phyloP scores from a whole-genome alignment of 2,113 vertebrate genomes.

The Rhizomys pruinosus region DNA sequence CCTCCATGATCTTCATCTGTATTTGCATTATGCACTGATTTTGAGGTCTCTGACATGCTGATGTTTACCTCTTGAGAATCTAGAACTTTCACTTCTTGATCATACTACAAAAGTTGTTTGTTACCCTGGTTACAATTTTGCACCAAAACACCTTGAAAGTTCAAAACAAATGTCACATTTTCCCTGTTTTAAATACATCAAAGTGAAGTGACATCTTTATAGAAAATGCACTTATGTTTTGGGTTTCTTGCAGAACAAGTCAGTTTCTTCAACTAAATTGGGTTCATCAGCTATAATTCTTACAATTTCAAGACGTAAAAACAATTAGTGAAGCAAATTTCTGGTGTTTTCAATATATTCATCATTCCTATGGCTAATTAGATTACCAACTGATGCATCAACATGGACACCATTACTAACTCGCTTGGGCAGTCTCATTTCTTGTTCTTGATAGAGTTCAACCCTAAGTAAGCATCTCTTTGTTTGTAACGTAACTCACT shows the following conservation, averaged over 20 bases:
- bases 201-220: conserved; percentile 56
- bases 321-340: conserved; percentile 59
- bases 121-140: conserved; percentile 53
- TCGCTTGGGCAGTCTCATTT: background rate
- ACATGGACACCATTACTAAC: conserved; percentile 21
- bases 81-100: conserved; percentile 31
- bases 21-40: background rate
- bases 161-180: conserved; percentile 61
- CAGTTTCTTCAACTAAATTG: conserved; percentile 36
- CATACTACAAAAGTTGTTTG: conserved; percentile 41
- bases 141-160: conserved; percentile 61
- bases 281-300: conserved; percentile 27
- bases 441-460: conserved; percentile 26
- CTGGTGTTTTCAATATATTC: conserved; percentile 54
- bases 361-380: background rate
- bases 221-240: conserved; percentile 55
- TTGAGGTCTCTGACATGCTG: background rate
- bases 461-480: background rate
- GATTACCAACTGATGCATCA: conserved; percentile 9
- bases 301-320: conserved; percentile 10
- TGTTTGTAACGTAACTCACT: conserved; percentile 11
- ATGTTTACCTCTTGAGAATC: conserved; percentile 39
- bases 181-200: conserved; percentile 66
- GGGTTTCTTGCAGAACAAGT: conserved; percentile 51
- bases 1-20: background rate